Percentiles rank a stretch among this genome's conserved stretches.
Conservation (phyloP, 2,797 vertebrate genomes). For the Falco concolor region DNA sequence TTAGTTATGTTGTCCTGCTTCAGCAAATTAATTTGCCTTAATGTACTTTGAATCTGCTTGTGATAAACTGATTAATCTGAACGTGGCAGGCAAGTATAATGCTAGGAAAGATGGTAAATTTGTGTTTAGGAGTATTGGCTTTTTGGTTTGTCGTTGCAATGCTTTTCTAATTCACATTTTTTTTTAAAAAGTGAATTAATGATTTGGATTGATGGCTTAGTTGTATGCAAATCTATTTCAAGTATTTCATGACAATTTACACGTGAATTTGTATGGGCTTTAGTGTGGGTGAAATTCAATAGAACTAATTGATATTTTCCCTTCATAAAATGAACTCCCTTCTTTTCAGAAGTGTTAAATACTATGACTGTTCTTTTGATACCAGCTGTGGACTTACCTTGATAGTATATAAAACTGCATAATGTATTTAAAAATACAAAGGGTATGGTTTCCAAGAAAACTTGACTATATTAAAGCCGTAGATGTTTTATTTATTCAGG, state of each 20-base stretch:
- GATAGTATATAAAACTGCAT: neutral
- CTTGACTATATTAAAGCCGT: neutral
- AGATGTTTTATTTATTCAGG: neutral
- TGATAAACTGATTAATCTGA: conserved; percentile 25
- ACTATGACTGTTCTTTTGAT: neutral
- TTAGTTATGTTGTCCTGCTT: neutral
- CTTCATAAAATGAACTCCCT: neutral
- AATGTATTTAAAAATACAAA: neutral
- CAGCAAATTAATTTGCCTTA: neutral
- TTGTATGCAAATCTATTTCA: neutral
- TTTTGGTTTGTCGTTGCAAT: neutral
- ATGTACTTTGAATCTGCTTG: neutral
- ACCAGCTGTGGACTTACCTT: neutral
- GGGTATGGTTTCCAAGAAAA: neutral
- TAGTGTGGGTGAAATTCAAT: neutral
- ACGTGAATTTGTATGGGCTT: neutral
- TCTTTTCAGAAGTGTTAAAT: neutral
- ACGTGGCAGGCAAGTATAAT: neutral
- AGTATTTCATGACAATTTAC: neutral
- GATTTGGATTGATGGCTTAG: neutral
- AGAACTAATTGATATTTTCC: neutral
- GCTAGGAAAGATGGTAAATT: neutral
- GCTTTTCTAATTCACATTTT: neutral
- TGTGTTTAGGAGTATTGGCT: neutral
- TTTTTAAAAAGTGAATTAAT: neutral